phyloP scores from a whole-genome alignment of 2,888 invertebrate genomes.

The Sialis lutaria region DNA sequence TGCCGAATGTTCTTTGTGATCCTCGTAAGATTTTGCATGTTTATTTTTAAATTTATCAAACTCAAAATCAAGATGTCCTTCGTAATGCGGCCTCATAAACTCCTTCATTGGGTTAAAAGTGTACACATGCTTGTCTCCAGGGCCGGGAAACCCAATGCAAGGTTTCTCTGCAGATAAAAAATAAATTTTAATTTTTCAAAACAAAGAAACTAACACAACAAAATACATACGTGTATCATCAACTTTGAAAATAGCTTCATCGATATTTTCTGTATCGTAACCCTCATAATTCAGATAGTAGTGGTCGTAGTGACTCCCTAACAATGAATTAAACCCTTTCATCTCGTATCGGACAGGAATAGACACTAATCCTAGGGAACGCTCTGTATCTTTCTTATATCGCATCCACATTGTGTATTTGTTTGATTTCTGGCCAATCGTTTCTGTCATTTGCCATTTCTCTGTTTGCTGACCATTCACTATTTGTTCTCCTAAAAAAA shows the following conservation, averaged over 20 bases:
- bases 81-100: slow-evolving; percentile 55
- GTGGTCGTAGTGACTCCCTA: slow-evolving; percentile 95
- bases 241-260: slow-evolving; percentile 49
- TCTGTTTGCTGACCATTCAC: slow-evolving; percentile 53
- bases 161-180: slow-evolving; percentile 31
- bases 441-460: slow-evolving; percentile 57
- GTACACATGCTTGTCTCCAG: slow-evolving; percentile 55
- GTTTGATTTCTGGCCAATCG: slow-evolving; percentile 63
- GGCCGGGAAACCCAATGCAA: slow-evolving; percentile 74
- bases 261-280: slow-evolving; percentile 46
- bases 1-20: slow-evolving; percentile 43
- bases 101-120: slow-evolving; percentile 91
- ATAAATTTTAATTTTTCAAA: slow-evolving; percentile 1
- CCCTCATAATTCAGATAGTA: slow-evolving; percentile 71
- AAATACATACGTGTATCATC: slow-evolving; percentile 32
- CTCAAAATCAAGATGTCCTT: slow-evolving; percentile 52
- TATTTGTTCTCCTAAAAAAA: slow-evolving; percentile 42
- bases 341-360: slow-evolving; percentile 79
- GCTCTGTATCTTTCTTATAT: slow-evolving; percentile 41
- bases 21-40: slow-evolving; percentile 51
- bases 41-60: slow-evolving; percentile 57
- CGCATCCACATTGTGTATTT: slow-evolving; percentile 80
- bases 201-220: not conserved
- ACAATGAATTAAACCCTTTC: slow-evolving; percentile 77
- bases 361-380: slow-evolving; percentile 29